Conservation (phyloP, 2,888 invertebrate species). For the Marasmarcha lunaedactyla region DNA sequence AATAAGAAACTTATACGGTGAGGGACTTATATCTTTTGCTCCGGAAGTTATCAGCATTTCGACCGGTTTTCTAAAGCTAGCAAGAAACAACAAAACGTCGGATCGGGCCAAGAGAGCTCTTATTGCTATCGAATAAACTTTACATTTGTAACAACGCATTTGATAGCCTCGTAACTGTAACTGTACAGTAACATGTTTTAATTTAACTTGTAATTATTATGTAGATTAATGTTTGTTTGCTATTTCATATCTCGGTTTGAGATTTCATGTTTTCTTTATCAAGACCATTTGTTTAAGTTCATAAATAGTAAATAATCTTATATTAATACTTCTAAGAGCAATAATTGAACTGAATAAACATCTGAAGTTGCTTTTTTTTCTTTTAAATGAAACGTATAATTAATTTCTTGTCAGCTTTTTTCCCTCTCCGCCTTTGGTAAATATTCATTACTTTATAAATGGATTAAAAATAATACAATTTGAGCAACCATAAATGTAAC, state of each 20-base stretch:
- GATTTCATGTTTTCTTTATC: too few relatives aligned
- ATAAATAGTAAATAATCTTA: too few relatives aligned
- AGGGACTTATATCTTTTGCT: slow-evolving; percentile 46
- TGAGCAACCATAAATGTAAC: background rate
- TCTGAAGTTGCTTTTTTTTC: too few relatives aligned
- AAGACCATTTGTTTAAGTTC: too few relatives aligned
- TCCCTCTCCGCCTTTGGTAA: too few relatives aligned
- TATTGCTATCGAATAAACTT: background rate
- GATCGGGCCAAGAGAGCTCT: slow-evolving; percentile 1
- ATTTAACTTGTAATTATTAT: background rate
- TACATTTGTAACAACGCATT: background rate
- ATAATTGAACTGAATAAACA: too few relatives aligned
- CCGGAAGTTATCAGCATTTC: slow-evolving; percentile 56
- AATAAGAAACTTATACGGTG: slow-evolving; percentile 40
- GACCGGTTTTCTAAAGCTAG: slow-evolving; percentile 38
- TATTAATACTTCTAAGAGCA: too few relatives aligned
- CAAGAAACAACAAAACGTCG: slow-evolving; percentile 1
- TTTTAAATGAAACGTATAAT: too few relatives aligned
- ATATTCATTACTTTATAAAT: too few relatives aligned
- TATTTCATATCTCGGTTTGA: background rate
- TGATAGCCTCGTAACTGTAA: background rate
- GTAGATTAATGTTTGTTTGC: background rate
- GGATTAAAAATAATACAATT: background rate
- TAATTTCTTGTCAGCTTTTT: too few relatives aligned
- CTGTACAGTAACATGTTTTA: background rate